Conservation (phyloP, 92 coral and sea anemone species). For the Epizoanthus illoricatus region DNA sequence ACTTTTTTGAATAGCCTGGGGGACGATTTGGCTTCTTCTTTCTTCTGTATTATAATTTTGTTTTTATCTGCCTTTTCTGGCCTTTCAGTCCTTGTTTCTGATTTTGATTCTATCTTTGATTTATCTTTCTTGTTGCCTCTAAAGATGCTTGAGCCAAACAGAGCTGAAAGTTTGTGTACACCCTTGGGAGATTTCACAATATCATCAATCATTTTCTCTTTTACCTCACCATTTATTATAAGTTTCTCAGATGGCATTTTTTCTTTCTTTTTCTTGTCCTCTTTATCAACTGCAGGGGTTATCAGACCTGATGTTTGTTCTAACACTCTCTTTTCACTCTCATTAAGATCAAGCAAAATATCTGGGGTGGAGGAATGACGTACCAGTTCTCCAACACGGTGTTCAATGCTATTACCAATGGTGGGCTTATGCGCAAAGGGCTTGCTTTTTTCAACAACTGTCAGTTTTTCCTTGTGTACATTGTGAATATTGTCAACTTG, state of each 20-base stretch:
- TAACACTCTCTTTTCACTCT: neutral
- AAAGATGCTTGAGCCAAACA: slow-evolving; percentile 77
- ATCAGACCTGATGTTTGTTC: neutral
- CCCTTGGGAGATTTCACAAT: slow-evolving; percentile 52
- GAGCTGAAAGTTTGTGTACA: slow-evolving; percentile 72
- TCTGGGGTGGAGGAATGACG: slow-evolving; percentile 39
- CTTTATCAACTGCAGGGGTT: neutral
- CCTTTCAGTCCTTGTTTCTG: neutral
- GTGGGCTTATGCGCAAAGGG: slow-evolving; percentile 28
- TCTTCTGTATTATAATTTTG: neutral
- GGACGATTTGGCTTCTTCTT: slow-evolving; percentile 39
- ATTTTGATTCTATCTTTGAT: slow-evolving; percentile 30
- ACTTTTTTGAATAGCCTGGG: slow-evolving; percentile 23
- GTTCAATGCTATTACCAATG: slow-evolving; percentile 25
- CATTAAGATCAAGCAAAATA: slow-evolving; percentile 6
- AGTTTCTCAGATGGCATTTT: neutral
- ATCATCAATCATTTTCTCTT: neutral
- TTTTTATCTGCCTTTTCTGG: slow-evolving; percentile 36
- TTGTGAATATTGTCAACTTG: neutral
- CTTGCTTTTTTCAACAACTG: neutral
- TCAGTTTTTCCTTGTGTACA: neutral
- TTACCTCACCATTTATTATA: neutral
- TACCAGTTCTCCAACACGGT: slow-evolving; percentile 31
- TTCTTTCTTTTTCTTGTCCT: neutral
- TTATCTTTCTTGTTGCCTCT: slow-evolving; percentile 70